These are phyloP conservation scores for Rhamphomyia laevipes DNA, from an alignment of 2,888 invertebrate species.

Conservation along the genomic window DNA sequence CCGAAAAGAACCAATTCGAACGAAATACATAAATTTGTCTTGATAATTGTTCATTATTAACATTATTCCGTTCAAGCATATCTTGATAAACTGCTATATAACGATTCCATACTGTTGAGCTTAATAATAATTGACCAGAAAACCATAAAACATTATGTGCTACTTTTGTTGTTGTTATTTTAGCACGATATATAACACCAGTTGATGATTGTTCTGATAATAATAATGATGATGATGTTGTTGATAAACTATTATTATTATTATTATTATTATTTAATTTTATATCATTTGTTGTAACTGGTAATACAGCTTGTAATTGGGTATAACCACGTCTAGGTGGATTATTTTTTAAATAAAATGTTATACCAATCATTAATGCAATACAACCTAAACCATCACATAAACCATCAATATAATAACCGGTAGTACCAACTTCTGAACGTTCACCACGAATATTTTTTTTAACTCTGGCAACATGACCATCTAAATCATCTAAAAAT, in stretches of 20 bases:
- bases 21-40: slow-evolving; percentile 51
- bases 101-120: slow-evolving; percentile 72
- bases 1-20: slow-evolving; percentile 60
- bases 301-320: slow-evolving; percentile 47
- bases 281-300: slow-evolving; percentile 37
- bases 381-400: slow-evolving; percentile 69
- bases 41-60: slow-evolving; percentile 41
- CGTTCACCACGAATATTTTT: slow-evolving; percentile 64
- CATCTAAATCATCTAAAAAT: slow-evolving; percentile 76
- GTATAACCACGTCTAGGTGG: slow-evolving; percentile 63
- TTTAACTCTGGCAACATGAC: slow-evolving; percentile 68
- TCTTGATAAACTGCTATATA: slow-evolving; percentile 72
- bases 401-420: slow-evolving; percentile 72
- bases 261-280: slow-evolving; percentile 13
- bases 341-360: slow-evolving; percentile 57
- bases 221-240: slow-evolving; percentile 20
- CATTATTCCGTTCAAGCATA: slow-evolving; percentile 52
- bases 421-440: slow-evolving; percentile 67
- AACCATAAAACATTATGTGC: slow-evolving; percentile 52
- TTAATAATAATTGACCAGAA: slow-evolving; percentile 57
- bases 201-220: slow-evolving; percentile 34
- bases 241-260: background rate
- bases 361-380: slow-evolving; percentile 57
- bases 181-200: slow-evolving; percentile 52
- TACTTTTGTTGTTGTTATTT: slow-evolving; percentile 54